Evolutionary conservation across 2,888 invertebrate genomes (phyloP), one percentile per base, ranked within the genome.

Genomic region (Argyresthia albistria): DNA sequence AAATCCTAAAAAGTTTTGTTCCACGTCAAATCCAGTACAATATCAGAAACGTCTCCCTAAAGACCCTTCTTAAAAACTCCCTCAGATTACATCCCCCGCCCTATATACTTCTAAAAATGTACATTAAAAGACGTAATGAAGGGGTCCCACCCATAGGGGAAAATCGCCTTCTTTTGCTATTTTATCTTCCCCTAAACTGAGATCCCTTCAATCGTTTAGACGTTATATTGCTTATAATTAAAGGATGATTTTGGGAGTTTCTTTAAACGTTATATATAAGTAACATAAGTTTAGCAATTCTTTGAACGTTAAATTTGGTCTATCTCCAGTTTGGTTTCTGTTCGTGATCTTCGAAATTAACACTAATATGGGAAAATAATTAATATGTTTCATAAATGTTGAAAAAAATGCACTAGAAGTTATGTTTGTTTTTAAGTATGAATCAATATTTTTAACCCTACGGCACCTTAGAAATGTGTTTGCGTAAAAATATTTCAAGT

Each of bases 101-200:
- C 63, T 59, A 63, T 62, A 66, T 61, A 63, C 72, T 57, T 63
- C 74, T 77, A 86, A 86, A 86, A 86, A 86, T 86, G 81, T 80
- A 84, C 82, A 83, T 84, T 86, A 82, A 82, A 84, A 86, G 80
- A 84, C 84, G 82, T 86, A 86, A 86, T 86, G 84, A 83, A 82
- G 78, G 67, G 63, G 69, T 68, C 59, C 59, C 73, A 68, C 80
- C 83, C 76, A 76, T 63, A 65, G n/a, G 73, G 80, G 81, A 80
- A 80, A 77, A 73, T 76, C 74, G 75, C 77, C 82, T 86, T 86
- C 84, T 86, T 86, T 86, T 78, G 82, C 80, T 82, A 75, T 86
- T 86, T 86, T 80, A 82, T 80, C 78, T 75, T 67, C 76, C 81
- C 81, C 76, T 76, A 4, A 25, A 25, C 46, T 48, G 54, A 58